These are phyloP conservation scores for Microtus ochrogaster DNA, from an alignment of 2,113 vertebrate species.

Conservation along the genomic window DNA sequence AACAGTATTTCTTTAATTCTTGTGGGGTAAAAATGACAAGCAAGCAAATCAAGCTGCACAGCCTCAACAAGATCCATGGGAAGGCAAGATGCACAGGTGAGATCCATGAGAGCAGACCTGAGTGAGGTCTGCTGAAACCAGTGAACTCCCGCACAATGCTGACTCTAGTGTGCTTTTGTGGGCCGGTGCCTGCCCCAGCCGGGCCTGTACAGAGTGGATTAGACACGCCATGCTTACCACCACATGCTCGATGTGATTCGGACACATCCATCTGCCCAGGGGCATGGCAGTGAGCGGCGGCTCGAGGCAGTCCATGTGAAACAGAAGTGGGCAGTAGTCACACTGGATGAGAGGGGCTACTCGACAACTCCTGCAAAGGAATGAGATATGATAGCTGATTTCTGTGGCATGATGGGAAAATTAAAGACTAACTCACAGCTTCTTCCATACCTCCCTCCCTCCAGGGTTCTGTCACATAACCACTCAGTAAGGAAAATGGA, in stretches of 20 bases:
- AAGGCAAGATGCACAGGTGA: slow-evolving; percentile 3
- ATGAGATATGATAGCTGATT: slow-evolving; percentile 44
- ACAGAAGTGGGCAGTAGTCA: slow-evolving; percentile 98
- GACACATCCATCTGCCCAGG: slow-evolving; percentile 99
- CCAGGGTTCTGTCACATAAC: slow-evolving; percentile 7
- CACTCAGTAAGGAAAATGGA: slow-evolving; percentile 31
- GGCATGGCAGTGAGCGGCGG: slow-evolving; percentile 98
- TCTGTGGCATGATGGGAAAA: slow-evolving; percentile 50
- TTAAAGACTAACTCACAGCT: background rate
- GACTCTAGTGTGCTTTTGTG: background rate
- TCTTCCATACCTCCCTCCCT: background rate
- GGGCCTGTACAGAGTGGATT: background rate
- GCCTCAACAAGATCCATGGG: background rate
- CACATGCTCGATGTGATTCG: slow-evolving; percentile 97
- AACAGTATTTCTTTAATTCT: slow-evolving; percentile 14
- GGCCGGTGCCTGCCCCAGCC: background rate
- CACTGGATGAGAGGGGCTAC: slow-evolving; percentile 98
- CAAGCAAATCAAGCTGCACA: background rate
- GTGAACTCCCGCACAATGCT: slow-evolving; percentile 29
- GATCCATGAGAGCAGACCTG: background rate
- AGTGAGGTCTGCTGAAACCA: slow-evolving; percentile 3
- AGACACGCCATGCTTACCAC: slow-evolving; percentile 89
- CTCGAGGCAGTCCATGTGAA: slow-evolving; percentile 99
- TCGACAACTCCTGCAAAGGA: slow-evolving; percentile 93
- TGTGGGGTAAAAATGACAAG: slow-evolving; percentile 9